Conservation (phyloP, 2,797 vertebrate genomes). For the Nasua narica region DNA sequence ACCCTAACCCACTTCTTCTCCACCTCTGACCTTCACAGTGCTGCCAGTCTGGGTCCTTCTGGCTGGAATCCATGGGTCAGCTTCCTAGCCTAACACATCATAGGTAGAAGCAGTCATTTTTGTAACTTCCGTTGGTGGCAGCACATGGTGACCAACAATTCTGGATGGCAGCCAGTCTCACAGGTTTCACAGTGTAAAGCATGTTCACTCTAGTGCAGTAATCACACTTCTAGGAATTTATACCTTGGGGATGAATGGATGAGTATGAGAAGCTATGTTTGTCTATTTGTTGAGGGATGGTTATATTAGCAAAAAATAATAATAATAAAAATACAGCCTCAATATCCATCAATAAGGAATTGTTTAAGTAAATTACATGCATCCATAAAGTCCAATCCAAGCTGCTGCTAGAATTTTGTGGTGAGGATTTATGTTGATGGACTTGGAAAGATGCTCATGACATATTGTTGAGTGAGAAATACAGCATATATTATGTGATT, state of each 20-base stretch:
- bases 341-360: neutral
- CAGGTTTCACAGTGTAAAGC: neutral
- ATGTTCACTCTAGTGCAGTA: neutral
- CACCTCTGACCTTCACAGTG: neutral
- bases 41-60: neutral
- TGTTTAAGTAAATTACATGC: neutral
- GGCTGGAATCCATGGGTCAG: neutral
- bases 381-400: neutral
- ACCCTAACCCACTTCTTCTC: neutral
- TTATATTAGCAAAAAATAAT: neutral
- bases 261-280: neutral
- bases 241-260: neutral
- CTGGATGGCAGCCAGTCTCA: neutral
- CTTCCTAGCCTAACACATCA: neutral
- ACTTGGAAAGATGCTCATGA: slow-evolving; percentile 41
- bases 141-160: neutral
- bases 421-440: slow-evolving; percentile 49
- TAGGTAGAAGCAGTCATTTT: neutral
- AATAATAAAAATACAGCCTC: neutral
- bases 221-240: neutral
- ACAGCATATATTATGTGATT: neutral
- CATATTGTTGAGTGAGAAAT: slow-evolving; percentile 36
- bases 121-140: neutral
- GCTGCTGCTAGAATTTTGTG: neutral
- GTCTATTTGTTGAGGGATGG: neutral